phyloP scores from a whole-genome alignment of 2,888 invertebrate genomes.

The Oscheius sp. region DNA sequence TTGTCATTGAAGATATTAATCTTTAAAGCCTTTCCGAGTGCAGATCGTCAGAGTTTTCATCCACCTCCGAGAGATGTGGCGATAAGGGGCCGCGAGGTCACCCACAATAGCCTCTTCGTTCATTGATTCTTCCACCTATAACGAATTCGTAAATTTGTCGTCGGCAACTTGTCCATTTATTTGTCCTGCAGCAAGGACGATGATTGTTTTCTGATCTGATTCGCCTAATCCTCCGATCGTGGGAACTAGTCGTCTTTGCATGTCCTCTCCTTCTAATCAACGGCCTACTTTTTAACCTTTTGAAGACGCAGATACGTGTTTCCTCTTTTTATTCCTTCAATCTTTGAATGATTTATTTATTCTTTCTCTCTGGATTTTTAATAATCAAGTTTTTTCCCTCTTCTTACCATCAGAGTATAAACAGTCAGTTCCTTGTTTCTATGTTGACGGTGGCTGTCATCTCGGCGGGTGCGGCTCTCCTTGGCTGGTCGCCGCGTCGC shows the following conservation, averaged over 20 bases:
- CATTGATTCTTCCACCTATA: slow-evolving; percentile 7
- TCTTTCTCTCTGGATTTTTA: too few relatives aligned
- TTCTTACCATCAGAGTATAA: too few relatives aligned
- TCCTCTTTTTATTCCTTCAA: background rate
- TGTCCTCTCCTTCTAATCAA: too few relatives aligned
- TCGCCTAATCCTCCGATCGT: slow-evolving; percentile 22
- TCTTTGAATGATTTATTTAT: too few relatives aligned
- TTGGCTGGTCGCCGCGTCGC: background rate
- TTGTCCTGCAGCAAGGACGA: background rate
- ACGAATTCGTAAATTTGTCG: background rate
- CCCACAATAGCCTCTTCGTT: slow-evolving; percentile 17
- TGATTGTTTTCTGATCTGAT: slow-evolving; percentile 28
- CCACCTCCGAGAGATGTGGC: slow-evolving; percentile 9
- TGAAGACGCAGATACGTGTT: background rate
- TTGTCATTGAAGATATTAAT: slow-evolving; percentile 5
- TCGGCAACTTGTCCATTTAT: slow-evolving; percentile 4
- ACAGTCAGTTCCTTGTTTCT: background rate
- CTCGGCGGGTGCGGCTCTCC: slow-evolving; percentile 20
- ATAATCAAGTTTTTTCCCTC: too few relatives aligned
- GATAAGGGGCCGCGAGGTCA: slow-evolving; percentile 14
- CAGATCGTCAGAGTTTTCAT: slow-evolving; percentile 4
- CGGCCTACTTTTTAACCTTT: background rate
- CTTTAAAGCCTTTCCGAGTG: slow-evolving; percentile 19
- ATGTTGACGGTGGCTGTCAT: slow-evolving; percentile 27
- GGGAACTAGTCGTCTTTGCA: slow-evolving; percentile 28